Evolutionary conservation across 1,140 invertebrate genomes (phyloP).

Genomic region (Hyles vespertilio): DNA sequence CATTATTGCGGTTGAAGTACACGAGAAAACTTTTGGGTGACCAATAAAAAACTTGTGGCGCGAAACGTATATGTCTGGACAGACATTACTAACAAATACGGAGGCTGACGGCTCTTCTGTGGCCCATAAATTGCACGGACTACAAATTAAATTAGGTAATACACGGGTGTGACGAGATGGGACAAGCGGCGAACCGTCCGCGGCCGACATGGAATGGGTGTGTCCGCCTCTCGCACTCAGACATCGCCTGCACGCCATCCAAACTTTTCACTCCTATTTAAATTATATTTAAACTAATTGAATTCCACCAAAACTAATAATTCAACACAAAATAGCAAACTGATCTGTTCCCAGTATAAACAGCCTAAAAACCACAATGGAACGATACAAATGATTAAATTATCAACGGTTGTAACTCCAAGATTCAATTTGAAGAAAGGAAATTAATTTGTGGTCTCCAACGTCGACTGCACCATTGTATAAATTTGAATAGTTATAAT

Average conservation of each 20-base stretch:
- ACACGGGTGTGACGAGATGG: constrained; percentile 56
- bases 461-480: background rate
- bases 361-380: too few relatives aligned
- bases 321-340: too few relatives aligned
- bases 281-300: constrained; percentile 5
- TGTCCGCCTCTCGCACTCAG: constrained; percentile 36
- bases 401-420: too few relatives aligned
- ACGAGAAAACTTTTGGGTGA: too few relatives aligned
- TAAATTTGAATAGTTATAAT: constrained; percentile 9
- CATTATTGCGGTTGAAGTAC: too few relatives aligned
- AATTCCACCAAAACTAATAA: too few relatives aligned
- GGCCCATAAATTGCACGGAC: constrained; percentile 65
- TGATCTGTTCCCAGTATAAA: too few relatives aligned
- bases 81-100: constrained; percentile 35
- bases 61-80: constrained; percentile 9
- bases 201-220: constrained; percentile 65
- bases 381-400: too few relatives aligned
- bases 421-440: too few relatives aligned
- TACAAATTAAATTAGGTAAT: constrained; percentile 75
- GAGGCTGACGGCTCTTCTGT: constrained; percentile 51
- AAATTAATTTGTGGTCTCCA: background rate
- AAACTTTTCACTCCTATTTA: constrained; percentile 38
- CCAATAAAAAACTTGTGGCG: constrained; percentile 5
- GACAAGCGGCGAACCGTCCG: constrained; percentile 47
- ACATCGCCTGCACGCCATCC: constrained; percentile 11